Evolutionary conservation across 1,140 invertebrate species (phyloP), one percentile per base, ranked within the genome.

Genomic region (Papilio aristodemus): DNA sequence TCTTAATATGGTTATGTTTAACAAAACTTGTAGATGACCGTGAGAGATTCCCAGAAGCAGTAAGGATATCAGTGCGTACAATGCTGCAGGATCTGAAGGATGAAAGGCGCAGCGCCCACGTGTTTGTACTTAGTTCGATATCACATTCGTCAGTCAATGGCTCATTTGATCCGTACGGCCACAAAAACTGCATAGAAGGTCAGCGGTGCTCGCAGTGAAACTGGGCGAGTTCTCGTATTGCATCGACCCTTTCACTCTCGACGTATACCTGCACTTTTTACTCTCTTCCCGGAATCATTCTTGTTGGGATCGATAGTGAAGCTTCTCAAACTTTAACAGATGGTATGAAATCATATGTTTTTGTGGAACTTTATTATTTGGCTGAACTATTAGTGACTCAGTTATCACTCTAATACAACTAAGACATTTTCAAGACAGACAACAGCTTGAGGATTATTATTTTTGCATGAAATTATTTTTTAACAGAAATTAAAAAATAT

Each of bases 241-340:
- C 89, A 87, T 83, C 74, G 89, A 88, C 89, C 89, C 89, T 91
- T 91, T 91, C 89, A 91, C 89, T 91, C 86, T 91, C 89, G 77
- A 81, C 78, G 63, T 78, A 76, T 91, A 91, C 89, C 89, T 91
- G 89, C 86, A 83, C 84, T 91, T 91, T 90, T 91, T 91, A 83
- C 81, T 77, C 67, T 71, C 11, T 88, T 87, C 87, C 84, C 76
- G 77, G 86, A 90, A 91, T 89, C 77, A 72, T 71, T 73, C 75
- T 74, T 46, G 63, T 80, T 77, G 75, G 76, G 76, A 80, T 73
- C 71, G 71, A 73, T 50, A 32, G 27, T 27, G 63, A n/a, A 50
- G 80, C 7, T 75, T 77, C 77, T 79, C 85, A 87, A 87, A 83
- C 71, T 81, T 9, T 43, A 11, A 54, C 19, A 54, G 19, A 25